Evolutionary conservation across 2,888 invertebrate genomes (phyloP).

Genomic region (Allacma fusca): DNA sequence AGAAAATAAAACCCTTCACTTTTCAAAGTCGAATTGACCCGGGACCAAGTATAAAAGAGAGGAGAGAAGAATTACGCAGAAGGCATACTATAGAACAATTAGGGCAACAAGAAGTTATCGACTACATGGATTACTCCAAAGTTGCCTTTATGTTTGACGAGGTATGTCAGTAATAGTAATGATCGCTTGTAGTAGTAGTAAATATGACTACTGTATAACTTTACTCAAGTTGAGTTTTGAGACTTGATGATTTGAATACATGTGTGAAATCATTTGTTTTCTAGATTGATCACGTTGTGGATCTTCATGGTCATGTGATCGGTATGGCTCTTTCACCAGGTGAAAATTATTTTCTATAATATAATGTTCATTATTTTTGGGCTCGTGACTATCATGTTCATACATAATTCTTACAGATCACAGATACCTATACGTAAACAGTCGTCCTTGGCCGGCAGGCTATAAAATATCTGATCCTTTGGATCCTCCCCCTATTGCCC

Average conservation of each 20-base stretch:
- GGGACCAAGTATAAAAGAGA: slow-evolving; percentile 74
- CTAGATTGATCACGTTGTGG: slow-evolving; percentile 79
- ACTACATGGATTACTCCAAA: slow-evolving; percentile 50
- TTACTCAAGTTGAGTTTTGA: too few species aligned
- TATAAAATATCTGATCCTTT: slow-evolving; percentile 78
- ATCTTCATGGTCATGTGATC: slow-evolving; percentile 76
- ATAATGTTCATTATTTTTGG: background rate
- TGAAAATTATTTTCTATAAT: background rate
- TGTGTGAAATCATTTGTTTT: too few species aligned
- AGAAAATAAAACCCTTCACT: slow-evolving; percentile 73
- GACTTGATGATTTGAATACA: too few species aligned
- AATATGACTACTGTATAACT: too few species aligned
- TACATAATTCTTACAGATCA: slow-evolving; percentile 47
- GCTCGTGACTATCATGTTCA: background rate
- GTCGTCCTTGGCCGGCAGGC: slow-evolving; percentile 79
- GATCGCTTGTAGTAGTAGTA: background rate
- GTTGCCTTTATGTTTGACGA: slow-evolving; percentile 56
- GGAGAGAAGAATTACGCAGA: slow-evolving; percentile 66
- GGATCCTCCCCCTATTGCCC: slow-evolving; percentile 83
- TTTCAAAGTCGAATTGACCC: slow-evolving; percentile 69
- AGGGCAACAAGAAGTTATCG: slow-evolving; percentile 34
- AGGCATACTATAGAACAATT: slow-evolving; percentile 31
- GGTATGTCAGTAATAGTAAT: slow-evolving; percentile 32
- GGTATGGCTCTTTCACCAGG: slow-evolving; percentile 83
- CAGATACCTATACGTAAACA: slow-evolving; percentile 79